phyloP scores from a whole-genome alignment of 2,888 invertebrate genomes.

The Rhamphomyia laevipes region DNA sequence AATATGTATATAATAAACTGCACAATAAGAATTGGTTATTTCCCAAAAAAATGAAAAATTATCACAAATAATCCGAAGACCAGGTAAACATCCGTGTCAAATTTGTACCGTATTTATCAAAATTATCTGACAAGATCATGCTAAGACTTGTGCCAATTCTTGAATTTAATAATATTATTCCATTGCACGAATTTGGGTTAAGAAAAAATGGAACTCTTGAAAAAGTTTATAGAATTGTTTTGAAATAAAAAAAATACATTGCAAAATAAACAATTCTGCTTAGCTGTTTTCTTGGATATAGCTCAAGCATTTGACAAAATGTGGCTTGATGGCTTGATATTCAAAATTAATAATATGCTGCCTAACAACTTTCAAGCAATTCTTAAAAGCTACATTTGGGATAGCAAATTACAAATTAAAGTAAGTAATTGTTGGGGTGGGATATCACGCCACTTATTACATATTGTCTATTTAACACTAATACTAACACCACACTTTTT shows the following conservation, averaged over 20 bases:
- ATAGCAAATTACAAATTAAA: background rate
- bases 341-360: background rate
- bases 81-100: slow-evolving; percentile 1
- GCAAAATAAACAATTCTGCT: background rate
- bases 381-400: background rate
- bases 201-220: background rate
- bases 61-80: slow-evolving; percentile 3
- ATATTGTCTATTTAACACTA: no score
- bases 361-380: background rate
- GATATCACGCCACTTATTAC: no score
- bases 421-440: no score
- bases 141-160: background rate
- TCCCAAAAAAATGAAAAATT: slow-evolving; percentile 2
- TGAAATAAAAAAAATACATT: background rate
- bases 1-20: background rate
- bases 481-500: no score
- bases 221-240: background rate
- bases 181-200: background rate
- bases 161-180: background rate
- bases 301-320: background rate
- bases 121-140: slow-evolving; percentile 4
- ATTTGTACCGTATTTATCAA: background rate
- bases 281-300: background rate
- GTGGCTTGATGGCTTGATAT: background rate
- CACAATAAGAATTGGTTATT: background rate